A percentile compares a stretch with the other conserved stretches of the same genome.
Conservation (phyloP, 2,888 invertebrate genomes). For the Lepidocyrtoides sp. region DNA sequence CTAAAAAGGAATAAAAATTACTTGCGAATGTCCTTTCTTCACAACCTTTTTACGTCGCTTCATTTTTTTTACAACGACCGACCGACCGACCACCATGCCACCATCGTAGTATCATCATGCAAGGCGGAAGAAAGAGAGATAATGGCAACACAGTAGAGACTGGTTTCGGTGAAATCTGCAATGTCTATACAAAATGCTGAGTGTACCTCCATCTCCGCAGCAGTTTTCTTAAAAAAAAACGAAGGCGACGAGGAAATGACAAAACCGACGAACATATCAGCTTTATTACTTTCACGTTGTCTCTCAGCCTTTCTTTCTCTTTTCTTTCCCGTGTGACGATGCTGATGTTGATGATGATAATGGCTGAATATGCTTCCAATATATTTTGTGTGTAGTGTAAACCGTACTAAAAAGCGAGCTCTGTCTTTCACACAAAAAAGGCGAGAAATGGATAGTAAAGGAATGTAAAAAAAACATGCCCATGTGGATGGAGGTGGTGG, state of each 20-base stretch:
- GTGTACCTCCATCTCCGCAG: not conserved
- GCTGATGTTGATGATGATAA: conserved; percentile 33
- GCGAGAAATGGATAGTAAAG: too few relatives aligned
- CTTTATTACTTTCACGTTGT: conserved; percentile 55
- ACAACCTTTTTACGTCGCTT: not conserved
- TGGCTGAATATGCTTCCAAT: not conserved
- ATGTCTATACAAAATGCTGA: not conserved
- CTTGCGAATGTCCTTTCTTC: conserved; percentile 44
- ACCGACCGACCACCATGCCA: too few relatives aligned
- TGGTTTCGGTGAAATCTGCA: not conserved
- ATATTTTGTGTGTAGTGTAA: not conserved
- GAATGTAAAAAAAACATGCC: too few relatives aligned
- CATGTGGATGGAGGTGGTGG: too few relatives aligned
- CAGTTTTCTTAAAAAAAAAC: not conserved
- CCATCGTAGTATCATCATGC: too few relatives aligned
- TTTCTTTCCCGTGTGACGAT: not conserved
- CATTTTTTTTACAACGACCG: not conserved
- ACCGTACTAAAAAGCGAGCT: not conserved
- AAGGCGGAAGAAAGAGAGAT: not conserved
- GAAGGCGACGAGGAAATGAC: not conserved
- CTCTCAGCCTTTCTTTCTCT: not conserved
- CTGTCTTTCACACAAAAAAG: not conserved
- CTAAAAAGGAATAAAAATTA: conserved; percentile 44
- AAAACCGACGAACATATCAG: conserved; percentile 36
- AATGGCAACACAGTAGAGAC: not conserved